phyloP scores from a whole-genome alignment of 2,113 vertebrate species.

The Holacanthus passer region DNA sequence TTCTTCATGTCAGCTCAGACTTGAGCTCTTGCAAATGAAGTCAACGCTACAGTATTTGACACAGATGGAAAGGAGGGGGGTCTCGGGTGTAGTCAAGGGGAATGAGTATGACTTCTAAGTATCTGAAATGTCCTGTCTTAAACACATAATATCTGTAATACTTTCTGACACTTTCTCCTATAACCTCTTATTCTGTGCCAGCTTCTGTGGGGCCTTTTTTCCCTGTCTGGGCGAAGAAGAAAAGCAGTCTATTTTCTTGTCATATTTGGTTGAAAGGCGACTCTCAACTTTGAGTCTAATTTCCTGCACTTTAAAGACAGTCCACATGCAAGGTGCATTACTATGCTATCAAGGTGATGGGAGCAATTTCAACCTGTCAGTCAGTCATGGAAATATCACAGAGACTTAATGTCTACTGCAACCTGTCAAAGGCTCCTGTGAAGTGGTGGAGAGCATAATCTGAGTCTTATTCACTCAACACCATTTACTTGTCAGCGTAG shows the following conservation, averaged over 20 bases:
- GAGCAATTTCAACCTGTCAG: conserved; percentile 79
- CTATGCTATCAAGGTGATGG: conserved; percentile 81
- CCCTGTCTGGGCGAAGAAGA: conserved; percentile 65
- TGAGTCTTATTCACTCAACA: conserved; percentile 75
- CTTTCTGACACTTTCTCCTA: conserved; percentile 78
- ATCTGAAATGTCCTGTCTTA: conserved; percentile 80
- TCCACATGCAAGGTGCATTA: conserved; percentile 79
- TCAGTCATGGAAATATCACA: conserved; percentile 78
- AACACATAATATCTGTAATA: conserved; percentile 81
- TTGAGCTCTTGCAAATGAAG: conserved; percentile 78
- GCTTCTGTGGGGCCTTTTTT: conserved; percentile 64
- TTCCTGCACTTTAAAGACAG: conserved; percentile 80
- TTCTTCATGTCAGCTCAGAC: conserved; percentile 65
- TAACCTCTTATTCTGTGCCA: conserved; percentile 75
- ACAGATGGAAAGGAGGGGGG: conserved; percentile 20
- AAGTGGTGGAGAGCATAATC: conserved; percentile 68
- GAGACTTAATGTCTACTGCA: conserved; percentile 71
- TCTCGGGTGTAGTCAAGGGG: conserved; percentile 60
- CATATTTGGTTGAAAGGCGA: conserved; percentile 79
- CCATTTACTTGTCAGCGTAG: conserved; percentile 73
- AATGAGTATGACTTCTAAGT: conserved; percentile 74
- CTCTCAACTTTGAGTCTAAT: conserved; percentile 80
- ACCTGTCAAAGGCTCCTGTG: conserved; percentile 70
- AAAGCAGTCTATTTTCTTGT: conserved; percentile 81
- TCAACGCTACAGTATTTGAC: conserved; percentile 66